A percentile compares a stretch with the other conserved stretches of the same genome.
phyloP scores from a whole-genome alignment of 2,888 invertebrate genomes.

The Cephus pygmeus region DNA sequence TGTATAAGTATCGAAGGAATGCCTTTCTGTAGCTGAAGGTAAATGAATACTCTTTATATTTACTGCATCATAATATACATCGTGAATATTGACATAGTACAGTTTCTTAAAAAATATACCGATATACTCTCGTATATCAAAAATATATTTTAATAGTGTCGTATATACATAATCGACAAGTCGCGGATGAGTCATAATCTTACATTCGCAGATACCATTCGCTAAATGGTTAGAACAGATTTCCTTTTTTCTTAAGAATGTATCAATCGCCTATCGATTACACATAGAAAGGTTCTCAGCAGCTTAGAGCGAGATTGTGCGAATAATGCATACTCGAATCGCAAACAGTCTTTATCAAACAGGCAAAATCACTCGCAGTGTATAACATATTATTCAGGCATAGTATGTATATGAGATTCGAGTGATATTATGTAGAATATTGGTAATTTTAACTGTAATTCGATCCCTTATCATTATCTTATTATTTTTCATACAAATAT shows the following conservation, averaged over 20 bases:
- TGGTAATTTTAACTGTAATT: background rate
- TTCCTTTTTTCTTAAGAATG: background rate
- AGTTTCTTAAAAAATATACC: constrained; percentile 46
- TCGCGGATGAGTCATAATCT: background rate
- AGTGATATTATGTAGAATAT: constrained; percentile 1
- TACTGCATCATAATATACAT: constrained; percentile 27
- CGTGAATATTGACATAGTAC: constrained; percentile 48
- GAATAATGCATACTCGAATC: background rate
- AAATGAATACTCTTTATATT: background rate
- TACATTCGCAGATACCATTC: background rate
- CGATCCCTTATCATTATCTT: background rate
- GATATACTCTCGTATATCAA: constrained; percentile 36
- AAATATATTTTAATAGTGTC: constrained; percentile 17
- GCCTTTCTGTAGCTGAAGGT: background rate
- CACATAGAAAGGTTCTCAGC: background rate
- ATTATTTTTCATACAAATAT: background rate
- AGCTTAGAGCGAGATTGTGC: background rate
- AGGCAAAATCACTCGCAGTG: background rate
- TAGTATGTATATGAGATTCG: background rate
- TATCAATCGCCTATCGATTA: background rate
- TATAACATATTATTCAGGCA: background rate
- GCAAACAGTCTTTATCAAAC: background rate
- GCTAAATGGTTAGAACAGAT: constrained; percentile 5
- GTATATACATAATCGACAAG: constrained; percentile 5
- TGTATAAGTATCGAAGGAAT: background rate